Base-by-base conservation (phyloP, 2,113 vertebrate genomes). In the Myrmecobius fasciatus region DNA sequence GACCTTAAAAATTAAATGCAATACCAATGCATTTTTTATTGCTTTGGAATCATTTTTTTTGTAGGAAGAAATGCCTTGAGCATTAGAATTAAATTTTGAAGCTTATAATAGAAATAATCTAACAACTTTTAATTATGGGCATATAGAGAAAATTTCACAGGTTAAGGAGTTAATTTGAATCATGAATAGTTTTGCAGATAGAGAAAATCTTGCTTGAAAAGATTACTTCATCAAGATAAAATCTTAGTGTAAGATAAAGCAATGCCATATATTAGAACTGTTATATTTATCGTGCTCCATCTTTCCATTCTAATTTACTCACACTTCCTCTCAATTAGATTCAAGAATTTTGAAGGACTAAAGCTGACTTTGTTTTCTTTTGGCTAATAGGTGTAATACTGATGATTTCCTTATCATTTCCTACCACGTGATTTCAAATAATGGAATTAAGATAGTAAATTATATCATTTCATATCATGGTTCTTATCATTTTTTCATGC, bases 401-500 rank as follows among this genome's bases (percentile, higher is more conserved):
- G n/a, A 83, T 43, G 3, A 83, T 43, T 83, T 43, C 17, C 67
- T 83, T 83, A 43, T 43, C n/a, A 24, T 43, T 83, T 83, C n/a
- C 20, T 83, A 83, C 17, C 20, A 83, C 22, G n/a, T 8, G 20
- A 83, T 83, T 94, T 94, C 47, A 91, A 49, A 60, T 95, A 94
- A 93, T 91, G 60, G 89, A 48, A 93, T 60, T 88, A 93, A 56
- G 49, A 31, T 95, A 43, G n/a, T 8, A 24, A 83, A 83, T 83
- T 83, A 43, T 31, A 31, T 9, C 56, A 54, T 54, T 54, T 54
- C 25, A 10, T 36, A 67, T 36, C 60, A 83, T 51, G n/a, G 36
- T 52, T 93, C 90, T 89, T 28, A 43, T 94, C 36, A 5, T 88
- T 92, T 93, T 67, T 67, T 60, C 56, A 92, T 95, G 91, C 91